Evolutionary conservation across 30 jellyfish, hydroid and myxozoan genomes (phyloP).

Genomic region (Morbakka virulenta): DNA sequence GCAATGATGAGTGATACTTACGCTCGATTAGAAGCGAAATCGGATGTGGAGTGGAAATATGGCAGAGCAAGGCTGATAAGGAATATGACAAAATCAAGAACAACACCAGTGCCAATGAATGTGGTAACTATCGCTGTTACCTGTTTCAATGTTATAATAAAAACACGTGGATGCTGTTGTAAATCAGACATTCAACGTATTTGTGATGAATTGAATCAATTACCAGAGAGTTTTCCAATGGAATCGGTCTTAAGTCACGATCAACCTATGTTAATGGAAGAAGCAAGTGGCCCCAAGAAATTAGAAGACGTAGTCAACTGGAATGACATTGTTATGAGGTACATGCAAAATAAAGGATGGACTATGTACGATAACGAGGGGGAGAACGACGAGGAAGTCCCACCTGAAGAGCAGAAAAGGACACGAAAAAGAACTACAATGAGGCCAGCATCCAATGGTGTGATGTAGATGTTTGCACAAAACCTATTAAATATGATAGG

Average conservation of each 20-base stretch:
- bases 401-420: neutral
- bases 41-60: conserved; percentile 97
- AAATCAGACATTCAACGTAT: conserved; percentile 48
- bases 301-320: conserved; percentile 75
- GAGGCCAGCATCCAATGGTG: conserved; percentile 20
- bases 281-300: conserved; percentile 52
- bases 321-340: conserved; percentile 55
- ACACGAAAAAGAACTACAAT: conserved; percentile 32
- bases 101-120: conserved; percentile 93
- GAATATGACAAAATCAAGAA: conserved; percentile 77
- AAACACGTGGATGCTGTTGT: conserved; percentile 84
- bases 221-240: conserved; percentile 57
- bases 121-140: conserved; percentile 56
- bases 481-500: no score
- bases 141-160: conserved; percentile 47
- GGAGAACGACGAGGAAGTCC: conserved; percentile 20
- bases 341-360: conserved; percentile 65
- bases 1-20: conserved; percentile 99
- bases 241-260: conserved; percentile 69
- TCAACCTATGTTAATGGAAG: conserved; percentile 56
- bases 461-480: neutral
- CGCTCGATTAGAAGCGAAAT: conserved; percentile 80
- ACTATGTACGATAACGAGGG: conserved; percentile 57
- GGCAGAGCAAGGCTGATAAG: conserved; percentile 96
- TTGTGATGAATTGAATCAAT: conserved; percentile 63